Percentiles rank a stretch among this genome's conserved stretches.
These are phyloP conservation scores for Macquaria australasica DNA, from an alignment of 2,113 vertebrate species.

Conservation along the genomic window DNA sequence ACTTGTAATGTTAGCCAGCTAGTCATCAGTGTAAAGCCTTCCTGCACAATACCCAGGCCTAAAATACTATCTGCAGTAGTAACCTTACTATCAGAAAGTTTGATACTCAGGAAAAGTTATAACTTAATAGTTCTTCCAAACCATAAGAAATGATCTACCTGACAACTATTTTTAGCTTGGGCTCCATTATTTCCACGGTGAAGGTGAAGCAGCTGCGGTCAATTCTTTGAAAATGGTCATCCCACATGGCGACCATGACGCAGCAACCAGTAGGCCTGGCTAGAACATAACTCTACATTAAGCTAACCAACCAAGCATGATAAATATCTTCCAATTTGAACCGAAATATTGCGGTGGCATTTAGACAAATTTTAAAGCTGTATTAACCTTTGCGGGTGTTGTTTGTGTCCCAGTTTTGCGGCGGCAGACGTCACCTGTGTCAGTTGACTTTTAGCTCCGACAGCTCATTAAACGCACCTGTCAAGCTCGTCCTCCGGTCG, in stretches of 20 bases:
- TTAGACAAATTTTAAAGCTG: not conserved
- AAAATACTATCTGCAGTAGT: not conserved
- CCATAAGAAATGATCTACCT: not conserved
- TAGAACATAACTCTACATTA: not conserved
- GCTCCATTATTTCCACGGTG: not conserved
- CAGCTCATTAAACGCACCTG: constrained; percentile 73
- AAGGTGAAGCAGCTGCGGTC: not conserved
- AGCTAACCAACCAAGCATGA: not conserved
- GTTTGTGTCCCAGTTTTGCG: constrained; percentile 7
- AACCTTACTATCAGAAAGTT: not conserved
- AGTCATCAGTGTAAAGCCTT: not conserved
- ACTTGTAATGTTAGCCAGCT: not conserved
- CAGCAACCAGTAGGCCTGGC: not conserved
- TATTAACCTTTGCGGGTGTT: constrained; percentile 1
- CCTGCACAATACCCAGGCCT: not conserved
- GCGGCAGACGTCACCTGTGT: constrained; percentile 23
- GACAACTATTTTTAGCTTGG: constrained; percentile 14
- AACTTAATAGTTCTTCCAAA: not conserved
- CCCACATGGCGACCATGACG: constrained; percentile 31
- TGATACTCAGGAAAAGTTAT: not conserved
- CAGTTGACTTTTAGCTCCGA: constrained; percentile 39
- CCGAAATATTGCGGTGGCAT: not conserved
- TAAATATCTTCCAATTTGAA: not conserved
- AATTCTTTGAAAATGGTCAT: not conserved
- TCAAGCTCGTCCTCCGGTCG: constrained; percentile 37